phyloP scores from a whole-genome alignment of 2,797 vertebrate species.

The Apogon hyalosoma region DNA sequence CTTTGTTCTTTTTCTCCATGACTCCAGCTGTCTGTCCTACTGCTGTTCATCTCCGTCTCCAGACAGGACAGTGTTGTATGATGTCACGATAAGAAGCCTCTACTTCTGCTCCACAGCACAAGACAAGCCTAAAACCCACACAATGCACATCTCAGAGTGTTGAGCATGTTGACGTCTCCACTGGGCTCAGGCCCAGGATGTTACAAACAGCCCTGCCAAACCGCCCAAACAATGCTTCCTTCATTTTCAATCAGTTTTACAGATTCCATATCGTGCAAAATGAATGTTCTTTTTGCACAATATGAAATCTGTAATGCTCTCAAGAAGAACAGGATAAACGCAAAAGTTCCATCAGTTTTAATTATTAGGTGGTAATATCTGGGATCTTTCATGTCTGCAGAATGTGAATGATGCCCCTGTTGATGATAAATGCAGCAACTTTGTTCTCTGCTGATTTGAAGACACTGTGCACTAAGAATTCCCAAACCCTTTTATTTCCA shows the following conservation, averaged over 20 bases:
- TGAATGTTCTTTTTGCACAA: conserved; percentile 1
- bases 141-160: conserved; percentile 51
- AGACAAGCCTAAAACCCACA: conserved; percentile 57
- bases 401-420: too few relatives aligned
- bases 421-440: too few relatives aligned
- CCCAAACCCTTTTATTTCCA: too few relatives aligned
- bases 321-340: conserved; percentile 9
- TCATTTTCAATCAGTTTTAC: conserved; percentile 15
- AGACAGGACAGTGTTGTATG: conserved; percentile 60
- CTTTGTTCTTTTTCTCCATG: conserved; percentile 39
- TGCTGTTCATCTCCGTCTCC: conserved; percentile 53
- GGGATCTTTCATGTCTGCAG: too few relatives aligned
- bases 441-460: too few relatives aligned
- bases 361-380: too few relatives aligned
- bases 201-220: conserved; percentile 56
- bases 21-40: conserved; percentile 51
- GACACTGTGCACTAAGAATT: too few relatives aligned
- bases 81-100: conserved; percentile 68
- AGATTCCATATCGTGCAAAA: too few relatives aligned
- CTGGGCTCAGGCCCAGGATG: conserved; percentile 48
- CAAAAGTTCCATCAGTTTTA: conserved; percentile 5
- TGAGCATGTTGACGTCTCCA: conserved; percentile 55
- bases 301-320: conserved; percentile 36
- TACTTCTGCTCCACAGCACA: conserved; percentile 73
- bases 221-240: conserved; percentile 50